Conservation (phyloP, 1,140 invertebrate species). For the Lasioglossum albipes region DNA sequence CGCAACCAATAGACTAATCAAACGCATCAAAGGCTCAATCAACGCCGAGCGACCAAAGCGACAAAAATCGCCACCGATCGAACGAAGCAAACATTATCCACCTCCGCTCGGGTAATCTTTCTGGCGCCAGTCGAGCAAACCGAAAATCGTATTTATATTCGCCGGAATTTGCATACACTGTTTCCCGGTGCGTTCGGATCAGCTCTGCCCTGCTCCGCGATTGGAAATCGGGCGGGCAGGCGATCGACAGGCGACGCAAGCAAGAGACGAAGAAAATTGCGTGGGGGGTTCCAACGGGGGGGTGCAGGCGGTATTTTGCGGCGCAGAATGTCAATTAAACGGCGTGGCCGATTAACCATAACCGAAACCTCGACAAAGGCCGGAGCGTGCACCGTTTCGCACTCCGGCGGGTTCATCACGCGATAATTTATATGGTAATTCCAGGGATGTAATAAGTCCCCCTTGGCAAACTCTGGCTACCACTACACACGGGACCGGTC, state of each 20-base stretch:
- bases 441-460: conserved; percentile 74
- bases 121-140: not conserved
- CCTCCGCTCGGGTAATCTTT: too few species aligned
- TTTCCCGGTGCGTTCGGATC: not conserved
- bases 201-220: not conserved
- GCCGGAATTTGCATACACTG: not conserved
- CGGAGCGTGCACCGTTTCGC: conserved; percentile 63
- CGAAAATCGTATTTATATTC: not conserved
- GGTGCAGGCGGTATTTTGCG: conserved; percentile 59
- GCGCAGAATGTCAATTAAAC: conserved; percentile 68
- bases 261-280: conserved; percentile 53
- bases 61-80: too few species aligned
- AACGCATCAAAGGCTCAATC: too few species aligned
- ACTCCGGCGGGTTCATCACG: conserved; percentile 71
- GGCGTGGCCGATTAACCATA: conserved; percentile 71
- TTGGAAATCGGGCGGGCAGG: not conserved
- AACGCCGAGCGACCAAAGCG: too few species aligned
- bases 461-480: conserved; percentile 69
- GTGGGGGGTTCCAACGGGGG: conserved; percentile 28
- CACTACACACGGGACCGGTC: conserved; percentile 67
- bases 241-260: not conserved
- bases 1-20: too few species aligned
- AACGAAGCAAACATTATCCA: too few species aligned
- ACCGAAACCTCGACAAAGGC: conserved; percentile 74
- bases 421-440: conserved; percentile 77